Evolutionary conservation across 2,113 vertebrate genomes (phyloP).

Genomic region (Benitochromis conjunctus): DNA sequence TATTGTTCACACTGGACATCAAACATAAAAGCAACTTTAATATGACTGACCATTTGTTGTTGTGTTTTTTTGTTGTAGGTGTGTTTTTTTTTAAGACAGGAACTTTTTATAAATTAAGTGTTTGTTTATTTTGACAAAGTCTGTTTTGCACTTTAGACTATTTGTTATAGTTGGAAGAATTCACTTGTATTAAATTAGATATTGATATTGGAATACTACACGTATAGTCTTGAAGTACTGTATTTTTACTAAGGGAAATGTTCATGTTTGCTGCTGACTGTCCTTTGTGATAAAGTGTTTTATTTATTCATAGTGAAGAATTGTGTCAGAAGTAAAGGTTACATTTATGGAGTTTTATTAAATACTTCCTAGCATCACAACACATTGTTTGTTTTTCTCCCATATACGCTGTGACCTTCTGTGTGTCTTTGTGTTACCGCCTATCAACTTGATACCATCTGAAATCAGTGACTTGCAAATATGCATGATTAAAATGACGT

Average conservation of each 20-base stretch:
- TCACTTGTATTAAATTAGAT: conserved; percentile 53
- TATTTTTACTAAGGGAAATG: conserved; percentile 68
- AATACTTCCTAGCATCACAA: conserved; percentile 43
- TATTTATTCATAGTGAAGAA: conserved; percentile 67
- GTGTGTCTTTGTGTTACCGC: neutral
- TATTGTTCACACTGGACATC: conserved; percentile 34
- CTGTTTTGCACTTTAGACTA: conserved; percentile 72
- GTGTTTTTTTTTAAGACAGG: conserved; percentile 28
- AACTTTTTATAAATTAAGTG: conserved; percentile 31
- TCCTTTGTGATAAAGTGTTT: conserved; percentile 58
- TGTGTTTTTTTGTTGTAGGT: too few relatives aligned
- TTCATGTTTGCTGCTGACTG: conserved; percentile 43
- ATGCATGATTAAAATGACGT: neutral
- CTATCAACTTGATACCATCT: neutral
- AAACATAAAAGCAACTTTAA: conserved; percentile 43
- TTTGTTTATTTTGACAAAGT: conserved; percentile 16
- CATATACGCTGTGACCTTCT: neutral
- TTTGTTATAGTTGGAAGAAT: conserved; percentile 59
- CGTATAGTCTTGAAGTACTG: conserved; percentile 58
- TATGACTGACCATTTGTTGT: conserved; percentile 43
- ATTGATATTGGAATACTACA: conserved; percentile 43
- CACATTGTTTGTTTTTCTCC: neutral
- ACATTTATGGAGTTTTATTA: conserved; percentile 62
- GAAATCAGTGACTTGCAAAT: neutral
- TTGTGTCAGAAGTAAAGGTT: conserved; percentile 47